Evolutionary conservation across 2,113 vertebrate species (phyloP).

Genomic region (Cyanocitta stelleri): DNA sequence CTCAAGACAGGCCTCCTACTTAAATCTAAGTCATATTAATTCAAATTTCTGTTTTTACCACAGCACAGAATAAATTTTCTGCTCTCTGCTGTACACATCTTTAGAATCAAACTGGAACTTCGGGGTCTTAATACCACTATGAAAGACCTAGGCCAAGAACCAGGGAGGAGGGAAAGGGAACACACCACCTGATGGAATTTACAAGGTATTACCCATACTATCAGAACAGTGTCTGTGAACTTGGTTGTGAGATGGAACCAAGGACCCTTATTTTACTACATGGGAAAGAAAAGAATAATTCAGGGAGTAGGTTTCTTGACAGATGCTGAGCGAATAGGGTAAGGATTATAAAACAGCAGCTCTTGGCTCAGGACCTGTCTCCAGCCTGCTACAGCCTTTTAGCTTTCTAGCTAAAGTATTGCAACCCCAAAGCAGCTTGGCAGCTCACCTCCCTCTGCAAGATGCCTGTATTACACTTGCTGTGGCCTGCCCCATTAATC

Average conservation of each 20-base stretch:
- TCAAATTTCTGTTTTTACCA: background rate
- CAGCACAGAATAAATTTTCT: background rate
- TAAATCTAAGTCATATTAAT: background rate
- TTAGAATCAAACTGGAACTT: background rate
- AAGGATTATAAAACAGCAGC: background rate
- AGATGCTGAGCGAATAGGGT: background rate
- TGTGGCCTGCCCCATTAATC: slow-evolving; percentile 47
- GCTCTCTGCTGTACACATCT: background rate
- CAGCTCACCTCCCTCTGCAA: background rate
- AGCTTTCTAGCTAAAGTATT: background rate
- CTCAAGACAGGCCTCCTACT: background rate
- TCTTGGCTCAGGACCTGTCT: background rate
- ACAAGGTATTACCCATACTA: background rate
- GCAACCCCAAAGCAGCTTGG: background rate
- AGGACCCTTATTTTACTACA: background rate
- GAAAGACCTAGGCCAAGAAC: background rate
- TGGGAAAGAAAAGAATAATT: background rate
- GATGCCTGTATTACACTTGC: slow-evolving; percentile 10
- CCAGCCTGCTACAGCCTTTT: background rate
- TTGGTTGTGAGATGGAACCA: background rate
- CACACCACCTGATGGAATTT: background rate
- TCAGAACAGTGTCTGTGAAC: background rate
- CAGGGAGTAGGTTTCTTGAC: background rate
- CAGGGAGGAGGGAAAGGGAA: background rate
- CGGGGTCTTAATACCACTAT: background rate